A percentile compares a stretch with the other conserved stretches of the same genome.
phyloP scores from a whole-genome alignment of 2,797 vertebrate species.

The Picus viridis region DNA sequence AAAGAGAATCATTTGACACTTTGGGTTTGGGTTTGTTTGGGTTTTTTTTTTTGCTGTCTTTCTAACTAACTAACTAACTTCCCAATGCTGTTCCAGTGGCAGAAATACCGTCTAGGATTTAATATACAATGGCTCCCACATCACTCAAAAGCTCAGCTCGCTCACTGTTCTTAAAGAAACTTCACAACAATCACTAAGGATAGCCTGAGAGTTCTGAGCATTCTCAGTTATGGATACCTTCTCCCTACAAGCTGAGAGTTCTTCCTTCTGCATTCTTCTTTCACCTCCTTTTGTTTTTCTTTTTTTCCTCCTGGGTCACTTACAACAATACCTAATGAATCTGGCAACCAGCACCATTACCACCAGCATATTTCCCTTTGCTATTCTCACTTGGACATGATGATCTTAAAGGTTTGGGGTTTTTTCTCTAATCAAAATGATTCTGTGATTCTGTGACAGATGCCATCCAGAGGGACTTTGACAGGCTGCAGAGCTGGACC shows the following conservation, averaged over 20 bases:
- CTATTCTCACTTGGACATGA: background rate
- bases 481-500: too few species aligned
- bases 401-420: too few species aligned
- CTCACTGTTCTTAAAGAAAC: slow-evolving; percentile 5
- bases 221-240: background rate
- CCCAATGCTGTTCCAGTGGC: background rate
- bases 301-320: background rate
- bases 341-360: background rate
- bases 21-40: background rate
- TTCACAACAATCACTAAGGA: background rate
- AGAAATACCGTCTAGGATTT: too few species aligned
- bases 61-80: too few species aligned
- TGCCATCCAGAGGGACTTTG: too few species aligned
- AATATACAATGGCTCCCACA: slow-evolving; percentile 12
- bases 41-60: background rate
- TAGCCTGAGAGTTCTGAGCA: background rate
- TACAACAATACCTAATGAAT: background rate
- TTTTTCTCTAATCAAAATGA: too few species aligned
- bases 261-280: background rate
- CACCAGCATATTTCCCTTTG: background rate
- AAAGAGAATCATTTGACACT: background rate
- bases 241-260: background rate
- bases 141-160: slow-evolving; percentile 29
- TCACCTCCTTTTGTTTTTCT: background rate
- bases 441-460: too few species aligned